Evolutionary conservation across 2,797 vertebrate species (phyloP).

Genomic region (Acanthopagrus latus): DNA sequence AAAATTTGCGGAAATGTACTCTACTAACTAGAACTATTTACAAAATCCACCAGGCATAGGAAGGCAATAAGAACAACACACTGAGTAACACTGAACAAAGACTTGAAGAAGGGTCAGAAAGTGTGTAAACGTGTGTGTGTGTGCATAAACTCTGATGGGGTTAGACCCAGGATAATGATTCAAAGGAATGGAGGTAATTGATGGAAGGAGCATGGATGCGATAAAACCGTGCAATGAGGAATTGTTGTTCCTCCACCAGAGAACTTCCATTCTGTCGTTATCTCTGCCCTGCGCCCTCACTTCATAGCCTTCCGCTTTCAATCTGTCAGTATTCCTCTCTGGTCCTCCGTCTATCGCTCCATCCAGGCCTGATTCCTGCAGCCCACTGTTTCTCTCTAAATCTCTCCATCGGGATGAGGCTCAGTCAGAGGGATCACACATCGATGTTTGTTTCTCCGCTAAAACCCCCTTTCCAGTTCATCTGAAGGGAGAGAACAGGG

Average conservation of each 20-base stretch:
- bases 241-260: not conserved
- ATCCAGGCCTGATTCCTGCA: not conserved
- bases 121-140: no score
- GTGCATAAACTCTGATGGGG: no score
- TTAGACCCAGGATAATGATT: not conserved
- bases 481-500: conserved; percentile 19
- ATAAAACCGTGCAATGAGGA: conserved; percentile 14
- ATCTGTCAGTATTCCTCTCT: not conserved
- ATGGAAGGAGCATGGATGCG: no score
- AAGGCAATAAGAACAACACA: not conserved
- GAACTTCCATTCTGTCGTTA: no score
- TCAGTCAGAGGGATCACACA: conserved; percentile 9
- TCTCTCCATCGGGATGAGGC: conserved; percentile 77
- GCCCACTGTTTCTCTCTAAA: not conserved
- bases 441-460: not conserved
- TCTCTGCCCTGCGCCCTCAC: no score
- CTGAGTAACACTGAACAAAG: no score
- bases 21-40: no score
- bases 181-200: not conserved
- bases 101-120: no score
- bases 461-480: conserved; percentile 19
- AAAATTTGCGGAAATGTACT: not conserved
- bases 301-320: not conserved
- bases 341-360: not conserved
- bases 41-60: not conserved